Percentiles rank a stretch among this genome's conserved stretches.
Conservation (phyloP, 2,888 invertebrate genomes). For the Meganola albula region DNA sequence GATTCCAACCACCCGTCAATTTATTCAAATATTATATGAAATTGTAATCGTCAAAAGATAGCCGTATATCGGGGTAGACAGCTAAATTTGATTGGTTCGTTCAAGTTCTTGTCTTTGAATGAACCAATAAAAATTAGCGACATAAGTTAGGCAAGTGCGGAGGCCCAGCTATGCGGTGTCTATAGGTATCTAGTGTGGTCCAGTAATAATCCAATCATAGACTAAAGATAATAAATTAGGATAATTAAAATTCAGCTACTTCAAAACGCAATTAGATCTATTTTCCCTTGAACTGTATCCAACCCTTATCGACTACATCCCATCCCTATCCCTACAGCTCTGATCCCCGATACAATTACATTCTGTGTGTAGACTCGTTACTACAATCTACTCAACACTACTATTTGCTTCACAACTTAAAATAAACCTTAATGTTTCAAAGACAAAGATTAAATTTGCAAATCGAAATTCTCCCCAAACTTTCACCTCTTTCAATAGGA, state of each 20-base stretch:
- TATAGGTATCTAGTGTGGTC: too few species aligned
- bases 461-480: constrained; percentile 48
- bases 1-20: too few species aligned
- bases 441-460: constrained; percentile 37
- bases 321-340: constrained; percentile 40
- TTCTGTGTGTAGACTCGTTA: constrained; percentile 71
- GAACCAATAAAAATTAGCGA: too few species aligned
- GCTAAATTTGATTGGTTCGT: too few species aligned
- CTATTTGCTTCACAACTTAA: constrained; percentile 29
- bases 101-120: too few species aligned
- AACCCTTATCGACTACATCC: constrained; percentile 36
- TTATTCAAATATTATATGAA: too few species aligned
- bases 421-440: constrained; percentile 32
- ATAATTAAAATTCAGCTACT: too few species aligned
- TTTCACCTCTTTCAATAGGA: constrained; percentile 77
- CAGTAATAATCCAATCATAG: too few species aligned
- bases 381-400: constrained; percentile 69
- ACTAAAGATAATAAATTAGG: too few species aligned
- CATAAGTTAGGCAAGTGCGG: too few species aligned
- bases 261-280: constrained; percentile 27
- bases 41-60: too few species aligned
- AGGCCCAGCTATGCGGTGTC: too few species aligned
- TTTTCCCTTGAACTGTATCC: constrained; percentile 27
- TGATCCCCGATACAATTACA: constrained; percentile 75
- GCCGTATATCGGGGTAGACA: background rate